Conservation (phyloP, 2,888 invertebrate genomes). For the Proisotoma minuta region DNA sequence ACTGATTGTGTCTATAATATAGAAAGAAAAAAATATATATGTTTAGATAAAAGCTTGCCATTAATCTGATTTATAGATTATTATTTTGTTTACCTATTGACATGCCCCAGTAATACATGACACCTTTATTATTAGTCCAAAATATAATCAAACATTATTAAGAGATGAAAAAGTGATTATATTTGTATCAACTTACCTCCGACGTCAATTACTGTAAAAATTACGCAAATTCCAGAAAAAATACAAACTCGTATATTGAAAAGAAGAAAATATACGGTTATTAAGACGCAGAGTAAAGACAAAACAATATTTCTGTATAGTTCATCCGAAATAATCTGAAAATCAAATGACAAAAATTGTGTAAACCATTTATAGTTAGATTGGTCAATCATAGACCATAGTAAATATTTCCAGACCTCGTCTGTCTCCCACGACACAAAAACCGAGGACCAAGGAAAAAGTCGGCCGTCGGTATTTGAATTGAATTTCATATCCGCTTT, state of each 20-base stretch:
- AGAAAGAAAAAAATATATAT: too few species aligned
- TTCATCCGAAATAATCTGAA: constrained; percentile 63
- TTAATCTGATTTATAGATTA: not conserved
- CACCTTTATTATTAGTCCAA: too few species aligned
- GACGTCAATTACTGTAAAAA: constrained; percentile 57
- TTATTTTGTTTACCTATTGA: constrained; percentile 57
- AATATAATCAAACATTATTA: too few species aligned
- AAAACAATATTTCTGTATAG: constrained; percentile 69
- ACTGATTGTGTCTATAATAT: constrained; percentile 71
- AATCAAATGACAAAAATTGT: not conserved
- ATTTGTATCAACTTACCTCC: too few species aligned
- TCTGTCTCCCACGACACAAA: constrained; percentile 73
- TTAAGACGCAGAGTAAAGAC: constrained; percentile 70
- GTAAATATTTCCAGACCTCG: constrained; percentile 54
- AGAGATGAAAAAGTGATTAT: too few species aligned
- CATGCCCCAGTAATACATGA: constrained; percentile 75
- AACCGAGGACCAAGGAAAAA: constrained; percentile 66
- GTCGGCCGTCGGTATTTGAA: constrained; percentile 57
- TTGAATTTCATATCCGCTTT: constrained; percentile 59
- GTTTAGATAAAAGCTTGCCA: not conserved
- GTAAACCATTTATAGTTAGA: not conserved
- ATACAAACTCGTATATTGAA: constrained; percentile 70
- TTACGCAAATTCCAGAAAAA: constrained; percentile 61
- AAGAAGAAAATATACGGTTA: constrained; percentile 70
- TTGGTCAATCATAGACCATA: not conserved